phyloP scores from a whole-genome alignment of 1,140 invertebrate genomes.

The Hestina assimilis region DNA sequence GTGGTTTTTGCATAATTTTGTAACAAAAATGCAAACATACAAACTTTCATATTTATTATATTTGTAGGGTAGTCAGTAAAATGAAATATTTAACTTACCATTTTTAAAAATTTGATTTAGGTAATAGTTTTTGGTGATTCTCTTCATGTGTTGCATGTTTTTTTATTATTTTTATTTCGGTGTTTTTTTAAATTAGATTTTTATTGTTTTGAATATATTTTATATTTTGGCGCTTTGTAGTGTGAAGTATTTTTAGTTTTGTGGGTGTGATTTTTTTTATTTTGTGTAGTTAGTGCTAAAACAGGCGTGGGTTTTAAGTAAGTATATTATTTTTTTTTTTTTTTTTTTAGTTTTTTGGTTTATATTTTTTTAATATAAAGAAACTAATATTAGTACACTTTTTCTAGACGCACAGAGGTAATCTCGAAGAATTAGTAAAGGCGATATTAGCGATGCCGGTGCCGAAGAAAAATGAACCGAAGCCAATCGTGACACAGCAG shows the following conservation, averaged over 20 bases:
- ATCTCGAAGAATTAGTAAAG: slow-evolving; percentile 65
- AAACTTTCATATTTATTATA: too few species aligned
- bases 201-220: slow-evolving; percentile 8
- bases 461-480: slow-evolving; percentile 51
- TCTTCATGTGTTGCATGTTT: too few species aligned
- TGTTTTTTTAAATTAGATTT: too few species aligned
- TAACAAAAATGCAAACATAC: too few species aligned
- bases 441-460: slow-evolving; percentile 65
- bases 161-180: too few species aligned
- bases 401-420: slow-evolving; percentile 66
- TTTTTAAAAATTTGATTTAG: too few species aligned
- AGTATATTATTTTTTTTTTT: slow-evolving; percentile 34
- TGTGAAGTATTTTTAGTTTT: slow-evolving; percentile 31
- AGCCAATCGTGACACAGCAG: slow-evolving; percentile 45
- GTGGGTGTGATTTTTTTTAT: slow-evolving; percentile 30
- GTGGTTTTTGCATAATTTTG: too few species aligned
- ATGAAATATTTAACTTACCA: too few species aligned
- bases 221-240: too few species aligned
- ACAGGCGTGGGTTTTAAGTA: slow-evolving; percentile 31
- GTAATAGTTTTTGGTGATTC: too few species aligned
- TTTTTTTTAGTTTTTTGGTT: slow-evolving; percentile 25
- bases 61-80: too few species aligned
- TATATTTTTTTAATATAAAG: slow-evolving; percentile 11
- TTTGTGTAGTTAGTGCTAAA: slow-evolving; percentile 38
- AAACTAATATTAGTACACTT: slow-evolving; percentile 4